Evolutionary conservation across 2,113 vertebrate species (phyloP).

Genomic region (Puntigrus tetrazona): DNA sequence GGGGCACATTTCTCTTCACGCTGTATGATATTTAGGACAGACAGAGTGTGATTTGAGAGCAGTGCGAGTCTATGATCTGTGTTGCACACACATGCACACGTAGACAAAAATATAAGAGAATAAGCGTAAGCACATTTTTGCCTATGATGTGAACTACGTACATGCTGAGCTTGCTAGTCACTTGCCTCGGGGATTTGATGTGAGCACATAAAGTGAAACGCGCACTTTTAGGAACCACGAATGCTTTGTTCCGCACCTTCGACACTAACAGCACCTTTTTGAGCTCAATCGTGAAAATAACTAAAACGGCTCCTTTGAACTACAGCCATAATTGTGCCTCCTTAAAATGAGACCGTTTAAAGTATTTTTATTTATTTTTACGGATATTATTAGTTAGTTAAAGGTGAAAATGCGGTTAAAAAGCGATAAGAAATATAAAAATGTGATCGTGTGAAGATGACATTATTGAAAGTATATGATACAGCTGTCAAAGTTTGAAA

Average conservation of each 20-base stretch:
- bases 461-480: too few species aligned
- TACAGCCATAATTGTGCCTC: background rate
- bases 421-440: background rate
- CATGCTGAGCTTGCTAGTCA: background rate
- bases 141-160: background rate
- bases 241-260: background rate
- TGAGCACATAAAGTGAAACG: background rate
- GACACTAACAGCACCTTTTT: background rate
- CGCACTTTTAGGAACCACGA: background rate
- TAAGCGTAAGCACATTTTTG: constrained; percentile 8
- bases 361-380: too few species aligned
- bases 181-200: constrained; percentile 7
- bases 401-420: background rate
- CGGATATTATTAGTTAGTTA: too few species aligned
- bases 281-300: background rate
- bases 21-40: background rate
- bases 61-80: background rate
- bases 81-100: constrained; percentile 29
- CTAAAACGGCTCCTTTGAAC: background rate
- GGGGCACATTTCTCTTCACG: background rate
- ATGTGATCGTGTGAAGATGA: too few species aligned
- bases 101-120: constrained; percentile 24
- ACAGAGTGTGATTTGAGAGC: background rate
- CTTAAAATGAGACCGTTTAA: background rate
- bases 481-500: too few species aligned